These are phyloP conservation scores for Folsomia manolachei DNA, from an alignment of 2,888 invertebrate species.

Conservation along the genomic window DNA sequence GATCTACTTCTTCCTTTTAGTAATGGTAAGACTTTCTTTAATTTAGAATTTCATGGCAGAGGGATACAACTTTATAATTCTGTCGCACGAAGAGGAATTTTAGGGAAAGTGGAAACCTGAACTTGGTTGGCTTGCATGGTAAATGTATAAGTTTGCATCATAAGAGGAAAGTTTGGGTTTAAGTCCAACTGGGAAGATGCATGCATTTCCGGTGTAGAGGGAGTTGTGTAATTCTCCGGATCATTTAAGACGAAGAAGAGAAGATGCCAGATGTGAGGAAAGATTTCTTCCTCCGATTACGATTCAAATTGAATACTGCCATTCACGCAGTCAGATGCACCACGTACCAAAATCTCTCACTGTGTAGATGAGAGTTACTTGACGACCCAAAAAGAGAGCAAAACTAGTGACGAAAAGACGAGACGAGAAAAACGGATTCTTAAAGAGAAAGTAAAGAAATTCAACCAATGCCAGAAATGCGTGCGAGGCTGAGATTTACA, in stretches of 20 bases:
- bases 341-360: too few relatives aligned
- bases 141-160: conserved; percentile 12
- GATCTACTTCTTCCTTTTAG: conserved; percentile 50
- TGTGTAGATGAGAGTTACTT: not conserved
- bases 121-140: not conserved
- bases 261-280: conserved; percentile 50
- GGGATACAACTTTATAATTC: not conserved
- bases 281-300: conserved; percentile 50
- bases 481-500: not conserved
- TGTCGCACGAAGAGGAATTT: not conserved
- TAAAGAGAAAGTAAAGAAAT: not conserved
- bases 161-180: conserved; percentile 30
- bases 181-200: conserved; percentile 22
- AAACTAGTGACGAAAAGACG: not conserved
- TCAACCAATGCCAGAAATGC: not conserved
- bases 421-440: not conserved
- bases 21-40: conserved; percentile 68
- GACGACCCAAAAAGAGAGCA: too few relatives aligned
- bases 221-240: conserved; percentile 47
- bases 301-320: conserved; percentile 19
- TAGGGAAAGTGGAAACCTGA: not conserved
- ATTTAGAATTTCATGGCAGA: not conserved
- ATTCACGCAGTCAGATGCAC: too few relatives aligned
- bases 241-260: conserved; percentile 46
- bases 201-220: conserved; percentile 12